Percentiles rank a stretch among this genome's conserved stretches.
phyloP scores from a whole-genome alignment of 2,113 vertebrate genomes.

The Perca fluviatilis region DNA sequence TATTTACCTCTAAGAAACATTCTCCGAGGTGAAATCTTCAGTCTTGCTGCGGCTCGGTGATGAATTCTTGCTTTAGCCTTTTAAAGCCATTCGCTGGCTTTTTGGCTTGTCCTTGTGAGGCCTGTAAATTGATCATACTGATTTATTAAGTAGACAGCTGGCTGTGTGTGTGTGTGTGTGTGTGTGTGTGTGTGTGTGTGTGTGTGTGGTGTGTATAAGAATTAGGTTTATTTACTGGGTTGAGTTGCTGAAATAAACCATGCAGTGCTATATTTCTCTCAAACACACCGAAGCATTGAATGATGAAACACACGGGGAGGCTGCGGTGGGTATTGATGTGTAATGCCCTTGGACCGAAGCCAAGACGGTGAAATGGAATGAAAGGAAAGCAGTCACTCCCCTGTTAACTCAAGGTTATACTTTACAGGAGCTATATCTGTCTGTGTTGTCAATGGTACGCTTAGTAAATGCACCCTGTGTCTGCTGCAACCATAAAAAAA shows the following conservation, averaged over 20 bases:
- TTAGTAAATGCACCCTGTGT: conserved; percentile 38
- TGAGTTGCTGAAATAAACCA: conserved; percentile 73
- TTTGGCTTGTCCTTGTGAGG: conserved; percentile 65
- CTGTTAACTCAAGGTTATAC: conserved; percentile 78
- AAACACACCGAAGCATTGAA: conserved; percentile 59
- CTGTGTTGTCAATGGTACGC: conserved; percentile 43
- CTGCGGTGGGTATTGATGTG: conserved; percentile 71
- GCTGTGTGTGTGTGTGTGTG: conserved; percentile 32
- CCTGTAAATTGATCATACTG: conserved; percentile 62
- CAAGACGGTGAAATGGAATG: conserved; percentile 68
- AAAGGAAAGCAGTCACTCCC: conserved; percentile 70
- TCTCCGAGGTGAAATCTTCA: conserved; percentile 45
- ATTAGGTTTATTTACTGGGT: conserved; percentile 77
- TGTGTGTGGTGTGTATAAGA: conserved; percentile 43
- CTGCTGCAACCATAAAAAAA: conserved; percentile 24
- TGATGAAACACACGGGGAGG: conserved; percentile 68
- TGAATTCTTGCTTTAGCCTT: conserved; percentile 53
- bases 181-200: conserved; percentile 32
- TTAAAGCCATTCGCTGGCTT: conserved; percentile 46
- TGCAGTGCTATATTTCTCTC: conserved; percentile 75
- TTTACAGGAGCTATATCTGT: conserved; percentile 68
- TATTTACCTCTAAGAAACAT: conserved; percentile 47
- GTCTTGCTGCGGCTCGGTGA: conserved; percentile 41
- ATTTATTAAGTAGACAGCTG: conserved; percentile 61
- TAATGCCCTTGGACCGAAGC: conserved; percentile 72